phyloP scores from a whole-genome alignment of 2,888 invertebrate genomes.

The Caradrina clavipalpis region DNA sequence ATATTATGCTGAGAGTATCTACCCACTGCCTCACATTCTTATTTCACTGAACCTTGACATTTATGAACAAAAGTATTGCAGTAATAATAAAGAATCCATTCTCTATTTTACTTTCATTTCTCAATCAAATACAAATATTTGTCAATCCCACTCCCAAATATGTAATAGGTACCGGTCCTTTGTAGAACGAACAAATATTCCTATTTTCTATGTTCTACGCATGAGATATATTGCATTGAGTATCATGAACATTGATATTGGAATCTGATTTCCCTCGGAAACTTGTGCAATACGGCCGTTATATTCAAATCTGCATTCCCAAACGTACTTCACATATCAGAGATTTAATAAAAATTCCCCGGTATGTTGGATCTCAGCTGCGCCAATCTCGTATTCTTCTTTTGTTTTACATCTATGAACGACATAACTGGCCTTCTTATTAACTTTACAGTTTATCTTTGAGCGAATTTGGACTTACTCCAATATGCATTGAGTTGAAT shows the following conservation, averaged over 20 bases:
- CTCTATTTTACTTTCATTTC: conserved; percentile 42
- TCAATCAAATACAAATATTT: conserved; percentile 45
- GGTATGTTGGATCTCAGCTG: conserved; percentile 72
- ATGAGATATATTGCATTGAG: conserved; percentile 70
- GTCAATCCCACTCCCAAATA: conserved; percentile 27
- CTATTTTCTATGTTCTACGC: conserved; percentile 53
- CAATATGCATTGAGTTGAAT: background rate
- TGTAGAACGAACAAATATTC: conserved; percentile 48
- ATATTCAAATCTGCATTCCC: conserved; percentile 82
- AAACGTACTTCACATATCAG: conserved; percentile 79
- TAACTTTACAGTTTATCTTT: conserved; percentile 14
- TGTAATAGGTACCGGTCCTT: conserved; percentile 31
- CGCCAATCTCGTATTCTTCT: conserved; percentile 65
- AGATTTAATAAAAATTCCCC: conserved; percentile 84
- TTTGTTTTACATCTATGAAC: conserved; percentile 65
- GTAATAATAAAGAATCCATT: conserved; percentile 17
- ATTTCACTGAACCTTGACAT: conserved; percentile 20
- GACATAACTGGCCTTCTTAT: conserved; percentile 49
- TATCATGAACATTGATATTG: conserved; percentile 76
- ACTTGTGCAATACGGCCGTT: conserved; percentile 70
- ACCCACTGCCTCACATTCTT: conserved; percentile 2
- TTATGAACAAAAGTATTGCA: background rate
- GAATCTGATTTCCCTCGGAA: conserved; percentile 67
- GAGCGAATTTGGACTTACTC: background rate
- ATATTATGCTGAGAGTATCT: background rate